Evolutionary conservation across 2,797 vertebrate species (phyloP), one percentile per base, ranked within the genome.

Genomic region (Leptodactylus fallax): DNA sequence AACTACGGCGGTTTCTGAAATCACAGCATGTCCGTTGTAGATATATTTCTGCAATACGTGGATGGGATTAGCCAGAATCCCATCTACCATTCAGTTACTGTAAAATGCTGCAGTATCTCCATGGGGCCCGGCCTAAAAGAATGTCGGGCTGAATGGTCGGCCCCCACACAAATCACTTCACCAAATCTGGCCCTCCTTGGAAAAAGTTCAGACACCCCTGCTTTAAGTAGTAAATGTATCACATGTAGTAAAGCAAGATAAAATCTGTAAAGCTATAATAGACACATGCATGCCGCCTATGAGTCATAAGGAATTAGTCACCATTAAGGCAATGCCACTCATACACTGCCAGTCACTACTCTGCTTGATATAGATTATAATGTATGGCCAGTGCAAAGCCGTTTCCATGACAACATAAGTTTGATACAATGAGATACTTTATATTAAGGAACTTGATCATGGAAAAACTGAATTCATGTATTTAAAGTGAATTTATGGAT

Each of bases 381-480:
- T 61, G 79, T 17, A 80, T 47, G 27, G 55, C 17, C 19, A 14
- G 17, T 61, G 56, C 16, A 21, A 45, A 60, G 58, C 79, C 11
- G 79, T 61, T 80, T 23, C 79, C 36, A 19, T 80, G 79, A n/a
- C 56, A 47, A 63, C 79, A 17, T 6, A n/a, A 19, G 36, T 45
- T 45, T 61, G 17, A 45, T 61, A 21, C 19, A 7, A 45, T 47
- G 16, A 21, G 56, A 80, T 61, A 61, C 45, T 80, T 58, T 47
- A 47, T 45, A 47, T 19, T 19, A 80, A 79, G 7, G 27, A 55
- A 56, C 78, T 56, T 6, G 25, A 61, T 80, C 17, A 61, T 80
- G 78, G 27, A 61, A 61, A 60, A 60, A 47, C 58, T 47, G 58
- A 61, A 61, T 79, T 79, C 78, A 79, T 47, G 79, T n/a, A 19